Evolutionary conservation across 2,113 vertebrate species (phyloP), one percentile per base, ranked within the genome.

Genomic region (Dasyurus viverrinus): DNA sequence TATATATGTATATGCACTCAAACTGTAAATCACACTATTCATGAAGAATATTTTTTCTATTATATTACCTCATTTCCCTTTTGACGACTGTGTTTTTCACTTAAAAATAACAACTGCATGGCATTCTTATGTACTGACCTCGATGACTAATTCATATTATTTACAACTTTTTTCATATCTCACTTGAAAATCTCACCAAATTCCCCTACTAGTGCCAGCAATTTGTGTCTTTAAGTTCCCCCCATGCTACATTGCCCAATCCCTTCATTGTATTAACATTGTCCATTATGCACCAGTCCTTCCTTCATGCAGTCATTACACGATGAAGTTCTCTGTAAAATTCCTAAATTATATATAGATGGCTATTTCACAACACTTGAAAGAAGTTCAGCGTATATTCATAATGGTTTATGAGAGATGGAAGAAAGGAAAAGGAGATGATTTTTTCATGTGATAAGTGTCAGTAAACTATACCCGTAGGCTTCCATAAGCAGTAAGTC

Each of bases 241-340:
- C 89, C 7, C 89, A 91, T 90, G 60, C 93, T 91, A 46, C 93
- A 89, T 95, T 94, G 89, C 4, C 11, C 3, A 50, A 42, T 57
- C 95, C 57, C 94, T n/a, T 89, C 90, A 90, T 90, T 96, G 53
- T 52, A 89, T 76, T 54, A 91, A 30, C 24, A 36, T 76, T 84
- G 93, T 9, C 60, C 92, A 91, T 95, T 53, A 19, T 55, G 30
- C 27, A 91, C 55, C 46, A 94, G 84, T 9, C 91, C 2, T 54
- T 47, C 84, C 9, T 57, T 47, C 22, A 42, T 48, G 27, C 47
- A 95, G 53, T 96, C 91, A 22, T n/a, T 91, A 52, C 93, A 89
- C 36, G 7, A 92, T 91, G 0, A 91, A 84, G 25, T 93, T 96
- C 36, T 42, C 92, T 93, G 8, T 95, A 36, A 94, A n/a, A 92